These are phyloP conservation scores for Brenthis daphne DNA, from an alignment of 2,888 invertebrate species.

Conservation along the genomic window DNA sequence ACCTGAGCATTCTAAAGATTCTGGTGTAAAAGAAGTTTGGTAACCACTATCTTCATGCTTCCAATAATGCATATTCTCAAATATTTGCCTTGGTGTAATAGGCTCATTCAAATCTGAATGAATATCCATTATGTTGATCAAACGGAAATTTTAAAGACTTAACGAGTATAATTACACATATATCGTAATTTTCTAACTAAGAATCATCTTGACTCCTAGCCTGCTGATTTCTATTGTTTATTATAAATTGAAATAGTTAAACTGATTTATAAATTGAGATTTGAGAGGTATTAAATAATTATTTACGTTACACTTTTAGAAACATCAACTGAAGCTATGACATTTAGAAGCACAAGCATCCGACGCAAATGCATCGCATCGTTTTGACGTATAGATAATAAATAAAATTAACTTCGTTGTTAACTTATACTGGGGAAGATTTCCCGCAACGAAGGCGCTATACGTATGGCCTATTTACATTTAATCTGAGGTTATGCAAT, in stretches of 20 bases:
- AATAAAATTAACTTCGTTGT: too few species aligned
- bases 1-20: constrained; percentile 64
- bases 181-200: constrained; percentile 8
- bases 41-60: constrained; percentile 76
- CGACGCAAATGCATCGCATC: background rate
- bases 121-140: constrained; percentile 56
- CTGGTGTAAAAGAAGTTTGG: constrained; percentile 69
- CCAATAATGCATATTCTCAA: constrained; percentile 56
- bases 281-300: constrained; percentile 22
- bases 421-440: too few species aligned
- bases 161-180: constrained; percentile 11
- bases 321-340: constrained; percentile 32
- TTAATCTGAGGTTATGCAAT: too few species aligned
- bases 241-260: background rate
- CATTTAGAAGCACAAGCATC: constrained; percentile 2
- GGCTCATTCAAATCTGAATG: constrained; percentile 58
- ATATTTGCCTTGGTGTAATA: constrained; percentile 56
- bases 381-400: background rate
- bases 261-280: background rate
- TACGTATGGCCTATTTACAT: too few species aligned
- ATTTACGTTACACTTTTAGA: constrained; percentile 41
- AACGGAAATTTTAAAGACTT: constrained; percentile 14
- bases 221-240: background rate
- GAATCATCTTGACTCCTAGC: background rate
- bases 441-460: too few species aligned